Base-by-base conservation (phyloP, 1,140 invertebrate species). In the Brachionus calyciflorus region DNA sequence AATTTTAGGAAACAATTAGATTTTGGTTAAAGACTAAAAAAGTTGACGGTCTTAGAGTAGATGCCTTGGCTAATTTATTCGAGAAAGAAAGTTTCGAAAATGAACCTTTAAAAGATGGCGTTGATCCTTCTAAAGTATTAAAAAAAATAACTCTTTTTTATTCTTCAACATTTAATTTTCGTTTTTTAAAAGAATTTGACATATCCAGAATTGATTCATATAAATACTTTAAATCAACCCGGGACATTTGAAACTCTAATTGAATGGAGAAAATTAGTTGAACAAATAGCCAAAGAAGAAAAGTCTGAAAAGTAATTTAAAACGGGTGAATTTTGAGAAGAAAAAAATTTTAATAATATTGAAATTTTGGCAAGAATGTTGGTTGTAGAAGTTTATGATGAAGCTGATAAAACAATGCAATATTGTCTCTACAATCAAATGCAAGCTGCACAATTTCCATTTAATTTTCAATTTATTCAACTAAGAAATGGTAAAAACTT, bases 191-290 rank as follows among this genome's bases (percentile, higher is more conserved):
- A n/a, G n/a, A 57, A 68, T 65, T 65, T 77, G 9, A 28, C 7
- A 9, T 10, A 73, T 33, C 28, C 69, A 3, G 69, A 90, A 80
- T 81, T 90, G 1, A 78, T 87, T n/a, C 90, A 91, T 79, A 88
- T 87, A 48, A 88, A 89, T 57, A 91, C 90, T 0, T 87, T 86
- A 77, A 87, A 90, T 81, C 88, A 87, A 77, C 77, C 80, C 70
- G 85, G 88, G 78, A 87, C 87, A 2, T 86, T 88, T 78, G 85
- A 88, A 1, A 84, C 90, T 79, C 77, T 88, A 3, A 77, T 68
- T 0, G 69, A 76, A 21, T 84, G 83, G 80, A 80, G 80, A 51
- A 70, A 78, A 44, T 41, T 81, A 1, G 17, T 81, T 17, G 79
- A 81, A 46, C 53, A 77, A 46, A 78, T 78, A 28, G 21, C 41